These are phyloP conservation scores for Conistra vaccinii DNA, from an alignment of 2,888 invertebrate species.

Conservation along the genomic window DNA sequence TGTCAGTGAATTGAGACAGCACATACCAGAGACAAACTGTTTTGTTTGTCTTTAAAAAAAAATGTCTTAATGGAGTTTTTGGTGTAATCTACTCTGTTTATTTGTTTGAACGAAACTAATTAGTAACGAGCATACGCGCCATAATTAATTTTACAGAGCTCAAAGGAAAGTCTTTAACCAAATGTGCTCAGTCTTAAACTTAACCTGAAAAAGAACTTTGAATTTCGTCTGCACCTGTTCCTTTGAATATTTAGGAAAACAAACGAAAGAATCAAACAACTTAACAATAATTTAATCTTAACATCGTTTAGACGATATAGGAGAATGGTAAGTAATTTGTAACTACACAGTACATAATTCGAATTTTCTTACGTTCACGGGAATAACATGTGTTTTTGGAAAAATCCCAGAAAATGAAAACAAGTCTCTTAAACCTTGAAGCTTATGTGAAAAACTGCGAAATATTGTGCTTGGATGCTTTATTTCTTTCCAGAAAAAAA, in stretches of 20 bases:
- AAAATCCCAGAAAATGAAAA: background rate
- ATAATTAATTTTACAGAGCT: background rate
- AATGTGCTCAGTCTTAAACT: background rate
- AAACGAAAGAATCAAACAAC: background rate
- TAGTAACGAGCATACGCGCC: background rate
- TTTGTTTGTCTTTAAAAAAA: background rate
- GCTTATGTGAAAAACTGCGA: too few relatives aligned
- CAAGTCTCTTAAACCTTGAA: too few relatives aligned
- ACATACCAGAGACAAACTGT: background rate
- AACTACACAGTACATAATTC: background rate
- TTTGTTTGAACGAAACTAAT: background rate
- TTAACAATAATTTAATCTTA: background rate
- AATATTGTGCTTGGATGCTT: background rate
- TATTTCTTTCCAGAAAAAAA: background rate
- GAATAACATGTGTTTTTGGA: background rate
- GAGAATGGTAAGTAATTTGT: background rate
- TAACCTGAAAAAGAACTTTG: background rate
- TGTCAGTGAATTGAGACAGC: slow-evolving; percentile 6
- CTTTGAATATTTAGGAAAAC: background rate
- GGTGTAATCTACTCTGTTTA: background rate
- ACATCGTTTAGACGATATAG: background rate
- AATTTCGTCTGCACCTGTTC: background rate
- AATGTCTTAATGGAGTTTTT: background rate
- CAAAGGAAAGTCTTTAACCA: background rate
- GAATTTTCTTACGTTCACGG: background rate